A percentile compares a stretch with the other conserved stretches of the same genome.
These are phyloP conservation scores for Trachymyrmex cornetzi DNA, from an alignment of 1,140 invertebrate species.

Conservation along the genomic window DNA sequence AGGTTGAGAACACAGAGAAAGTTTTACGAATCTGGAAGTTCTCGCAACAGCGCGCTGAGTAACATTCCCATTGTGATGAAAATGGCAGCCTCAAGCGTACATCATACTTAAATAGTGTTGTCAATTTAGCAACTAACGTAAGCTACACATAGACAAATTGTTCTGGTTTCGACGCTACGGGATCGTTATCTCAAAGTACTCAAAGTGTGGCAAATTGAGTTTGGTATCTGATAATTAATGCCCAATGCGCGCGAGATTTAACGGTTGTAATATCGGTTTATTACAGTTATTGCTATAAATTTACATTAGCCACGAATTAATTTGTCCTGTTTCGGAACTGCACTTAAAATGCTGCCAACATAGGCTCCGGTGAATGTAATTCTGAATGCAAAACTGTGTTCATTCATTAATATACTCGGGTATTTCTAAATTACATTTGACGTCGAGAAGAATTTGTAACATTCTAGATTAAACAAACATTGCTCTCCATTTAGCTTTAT, in stretches of 20 bases:
- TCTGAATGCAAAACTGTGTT: neutral
- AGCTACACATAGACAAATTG: constrained; percentile 41
- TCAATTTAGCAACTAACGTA: constrained; percentile 45
- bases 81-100: neutral
- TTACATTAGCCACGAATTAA: constrained; percentile 52
- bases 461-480: neutral
- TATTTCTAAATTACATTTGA: constrained; percentile 7
- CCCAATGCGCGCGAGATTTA: constrained; percentile 48
- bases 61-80: constrained; percentile 7
- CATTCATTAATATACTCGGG: neutral
- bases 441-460: neutral
- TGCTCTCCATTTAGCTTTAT: neutral
- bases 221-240: constrained; percentile 52
- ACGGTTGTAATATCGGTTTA: constrained; percentile 56
- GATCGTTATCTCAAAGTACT: constrained; percentile 56
- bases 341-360: constrained; percentile 10
- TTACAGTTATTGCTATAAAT: constrained; percentile 53
- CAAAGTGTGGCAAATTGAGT: constrained; percentile 46
- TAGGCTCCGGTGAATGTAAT: neutral
- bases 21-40: constrained; percentile 42
- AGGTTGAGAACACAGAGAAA: neutral
- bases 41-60: neutral
- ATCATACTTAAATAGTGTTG: constrained; percentile 47
- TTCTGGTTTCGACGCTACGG: constrained; percentile 37
- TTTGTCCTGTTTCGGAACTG: constrained; percentile 20